Evolutionary conservation across 1,140 invertebrate genomes (phyloP).

Genomic region (Apis laboriosa): DNA sequence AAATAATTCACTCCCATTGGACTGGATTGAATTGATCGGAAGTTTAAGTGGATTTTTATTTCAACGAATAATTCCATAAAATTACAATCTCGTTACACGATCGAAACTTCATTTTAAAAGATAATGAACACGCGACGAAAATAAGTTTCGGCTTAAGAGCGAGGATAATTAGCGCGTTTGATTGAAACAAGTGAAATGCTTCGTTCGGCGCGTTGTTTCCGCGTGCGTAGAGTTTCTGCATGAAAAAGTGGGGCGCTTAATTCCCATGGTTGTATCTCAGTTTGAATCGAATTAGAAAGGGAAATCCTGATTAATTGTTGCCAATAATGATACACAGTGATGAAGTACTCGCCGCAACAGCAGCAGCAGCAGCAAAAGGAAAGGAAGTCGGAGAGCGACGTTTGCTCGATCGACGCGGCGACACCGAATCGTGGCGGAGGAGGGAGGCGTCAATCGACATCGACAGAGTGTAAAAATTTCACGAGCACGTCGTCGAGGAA

Average conservation of each 20-base stretch:
- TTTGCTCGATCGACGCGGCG: conserved; percentile 68
- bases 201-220: neutral
- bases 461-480: conserved; percentile 47
- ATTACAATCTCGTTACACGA: neutral
- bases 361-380: conserved; percentile 77
- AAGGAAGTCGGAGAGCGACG: conserved; percentile 76
- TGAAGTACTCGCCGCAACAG: conserved; percentile 80
- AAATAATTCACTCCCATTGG: too few relatives aligned
- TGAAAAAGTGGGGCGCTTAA: neutral
- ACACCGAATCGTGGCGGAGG: conserved; percentile 61
- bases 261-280: conserved; percentile 11
- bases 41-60: neutral
- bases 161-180: neutral
- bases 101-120: neutral
- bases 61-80: neutral
- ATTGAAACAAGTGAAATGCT: neutral
- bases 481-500: conserved; percentile 58
- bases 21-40: neutral
- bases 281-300: neutral
- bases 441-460: conserved; percentile 31
- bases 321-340: conserved; percentile 49
- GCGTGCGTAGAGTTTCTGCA: neutral
- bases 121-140: conserved; percentile 4
- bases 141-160: neutral
- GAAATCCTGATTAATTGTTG: conserved; percentile 22